Conservation (phyloP, 2,888 invertebrate genomes). For the Protophormia terraenovae region DNA sequence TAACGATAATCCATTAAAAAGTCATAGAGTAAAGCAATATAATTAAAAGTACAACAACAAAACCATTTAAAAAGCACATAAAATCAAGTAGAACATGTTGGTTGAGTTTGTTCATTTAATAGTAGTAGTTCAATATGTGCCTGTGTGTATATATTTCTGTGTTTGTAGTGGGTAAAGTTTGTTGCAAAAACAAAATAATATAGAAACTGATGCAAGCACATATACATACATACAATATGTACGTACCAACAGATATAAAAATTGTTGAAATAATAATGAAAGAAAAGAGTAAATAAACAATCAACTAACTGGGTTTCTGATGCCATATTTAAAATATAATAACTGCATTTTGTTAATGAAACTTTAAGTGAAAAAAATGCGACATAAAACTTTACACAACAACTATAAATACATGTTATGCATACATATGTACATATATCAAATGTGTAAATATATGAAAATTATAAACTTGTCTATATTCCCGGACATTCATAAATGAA, state of each 20-base stretch:
- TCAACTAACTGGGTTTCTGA: constrained; percentile 39
- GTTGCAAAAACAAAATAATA: constrained; percentile 10
- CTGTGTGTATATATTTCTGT: too few relatives aligned
- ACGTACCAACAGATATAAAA: background rate
- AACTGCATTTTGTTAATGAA: constrained; percentile 58
- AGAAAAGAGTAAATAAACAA: constrained; percentile 47
- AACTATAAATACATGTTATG: background rate
- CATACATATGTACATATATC: background rate
- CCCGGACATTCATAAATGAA: background rate
- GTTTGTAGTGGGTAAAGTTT: constrained; percentile 15
- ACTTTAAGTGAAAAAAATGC: constrained; percentile 50
- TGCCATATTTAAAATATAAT: constrained; percentile 36
- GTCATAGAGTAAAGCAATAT: constrained; percentile 31
- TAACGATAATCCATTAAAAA: constrained; percentile 44
- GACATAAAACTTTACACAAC: constrained; percentile 38
- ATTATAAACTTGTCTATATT: constrained; percentile 9
- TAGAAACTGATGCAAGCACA: background rate
- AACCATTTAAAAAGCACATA: background rate
- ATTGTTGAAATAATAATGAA: constrained; percentile 26
- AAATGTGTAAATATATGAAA: too few relatives aligned
- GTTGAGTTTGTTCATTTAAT: constrained; percentile 32
- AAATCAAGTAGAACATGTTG: constrained; percentile 53
- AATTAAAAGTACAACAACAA: constrained; percentile 26
- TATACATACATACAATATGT: background rate
- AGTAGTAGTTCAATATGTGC: background rate